Base-by-base conservation (phyloP, 2,888 invertebrate genomes). In the Elysia crispata region DNA sequence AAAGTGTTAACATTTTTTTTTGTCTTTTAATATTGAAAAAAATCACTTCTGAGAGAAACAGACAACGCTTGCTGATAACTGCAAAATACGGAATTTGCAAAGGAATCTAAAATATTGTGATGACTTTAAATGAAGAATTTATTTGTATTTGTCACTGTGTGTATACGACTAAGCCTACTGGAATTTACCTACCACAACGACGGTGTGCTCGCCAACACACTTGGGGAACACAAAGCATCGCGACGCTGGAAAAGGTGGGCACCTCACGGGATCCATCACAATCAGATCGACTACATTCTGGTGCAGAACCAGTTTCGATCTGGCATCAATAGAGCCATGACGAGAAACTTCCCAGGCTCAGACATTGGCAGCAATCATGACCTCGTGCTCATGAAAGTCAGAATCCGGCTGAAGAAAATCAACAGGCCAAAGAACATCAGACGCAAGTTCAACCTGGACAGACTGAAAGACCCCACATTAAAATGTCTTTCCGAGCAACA, bases 231-330 rank as follows among this genome's bases (percentile, higher is more conserved):
- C 50, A 79, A 50, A 50, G 30, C n/a, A 23, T 73, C 74, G 8
- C 66, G 79, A 64, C 54, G 28, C 23, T 1, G 64, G 66, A 79
- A 72, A 15, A 62, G 72, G 72, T 62, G 62, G 23, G 20, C 64
- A 23, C 72, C 73, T 15, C 49, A 73, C 49, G 50, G 78, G n/a
- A 28, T 28, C 20, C 49, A 64, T 5, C 64, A 73, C 50, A 79
- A 73, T 23, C 73, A 64, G 79, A 79, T 73, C 18, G 72, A 79
- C 41, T 79, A 41, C 64, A 79, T 79, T 25, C 62, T 79, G 62
- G 18, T 64, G 25, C 62, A 31, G 23, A 62, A 79, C n/a, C 64
- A 69, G 8, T 78, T 78, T 31, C 50, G 50, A 28, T 28, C 73
- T 13, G 57, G 70, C 33, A 70, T 70, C 54, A 77, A 77, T 57